phyloP scores from a whole-genome alignment of 2,797 vertebrate genomes.

The Oophaga sylvatica region DNA sequence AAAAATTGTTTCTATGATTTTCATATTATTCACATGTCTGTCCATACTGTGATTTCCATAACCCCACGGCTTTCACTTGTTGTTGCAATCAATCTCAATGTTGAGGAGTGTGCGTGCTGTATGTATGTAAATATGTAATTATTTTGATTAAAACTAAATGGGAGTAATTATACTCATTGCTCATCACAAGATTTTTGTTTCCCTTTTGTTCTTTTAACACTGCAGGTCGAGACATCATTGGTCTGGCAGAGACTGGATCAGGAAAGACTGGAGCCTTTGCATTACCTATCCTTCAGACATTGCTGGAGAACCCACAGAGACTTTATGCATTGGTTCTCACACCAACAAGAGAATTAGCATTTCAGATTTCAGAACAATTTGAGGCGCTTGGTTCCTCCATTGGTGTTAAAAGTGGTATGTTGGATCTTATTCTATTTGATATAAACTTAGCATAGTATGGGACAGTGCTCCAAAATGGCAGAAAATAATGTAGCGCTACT shows the following conservation, averaged over 20 bases:
- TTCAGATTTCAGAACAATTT: conserved; percentile 97
- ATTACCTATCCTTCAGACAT: conserved; percentile 90
- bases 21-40: too few relatives aligned
- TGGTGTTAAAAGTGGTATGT: conserved; percentile 89
- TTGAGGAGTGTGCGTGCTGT: too few relatives aligned
- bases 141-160: too few relatives aligned
- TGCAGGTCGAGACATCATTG: conserved; percentile 92
- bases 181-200: background rate
- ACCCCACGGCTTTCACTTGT: too few relatives aligned
- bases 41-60: too few relatives aligned
- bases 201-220: background rate
- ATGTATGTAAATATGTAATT: too few relatives aligned
- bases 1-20: too few relatives aligned
- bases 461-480: too few relatives aligned
- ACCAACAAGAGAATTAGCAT: conserved; percentile 93
- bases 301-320: conserved; percentile 87
- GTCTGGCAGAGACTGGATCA: conserved; percentile 95
- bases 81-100: too few relatives aligned
- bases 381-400: conserved; percentile 96
- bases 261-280: conserved; percentile 97
- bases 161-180: background rate
- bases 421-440: background rate
- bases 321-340: conserved; percentile 94
- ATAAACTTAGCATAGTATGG: too few relatives aligned
- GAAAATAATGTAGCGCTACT: too few relatives aligned